Percentiles rank a stretch among this genome's conserved stretches.
Evolutionary conservation across 2,888 invertebrate species (phyloP).

Genomic region (Eupelmus urozonus): DNA sequence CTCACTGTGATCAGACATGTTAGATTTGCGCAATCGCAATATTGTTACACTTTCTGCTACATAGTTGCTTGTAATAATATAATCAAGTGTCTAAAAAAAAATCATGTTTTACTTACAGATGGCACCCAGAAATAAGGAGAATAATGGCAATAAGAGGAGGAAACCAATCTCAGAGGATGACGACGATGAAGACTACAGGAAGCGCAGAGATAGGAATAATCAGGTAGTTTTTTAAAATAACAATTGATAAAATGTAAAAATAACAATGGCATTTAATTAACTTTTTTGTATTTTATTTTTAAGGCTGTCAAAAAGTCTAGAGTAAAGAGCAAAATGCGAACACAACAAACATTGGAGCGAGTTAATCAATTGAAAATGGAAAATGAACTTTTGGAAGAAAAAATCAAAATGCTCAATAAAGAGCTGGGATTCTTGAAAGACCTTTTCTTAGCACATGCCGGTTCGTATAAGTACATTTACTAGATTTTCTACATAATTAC

Average conservation of each 20-base stretch:
- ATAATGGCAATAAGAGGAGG: slow-evolving; percentile 67
- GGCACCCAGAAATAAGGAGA: slow-evolving; percentile 75
- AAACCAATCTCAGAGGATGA: slow-evolving; percentile 80
- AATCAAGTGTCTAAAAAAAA: too few species aligned
- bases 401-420: slow-evolving; percentile 88
- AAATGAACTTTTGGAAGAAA: slow-evolving; percentile 88
- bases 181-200: slow-evolving; percentile 86
- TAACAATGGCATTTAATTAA: neutral
- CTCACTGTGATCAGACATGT: neutral
- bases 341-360: slow-evolving; percentile 86
- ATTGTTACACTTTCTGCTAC: too few species aligned
- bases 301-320: slow-evolving; percentile 91
- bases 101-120: slow-evolving; percentile 64
- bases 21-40: neutral
- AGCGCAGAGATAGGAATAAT: slow-evolving; percentile 87
- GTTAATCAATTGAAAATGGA: slow-evolving; percentile 88
- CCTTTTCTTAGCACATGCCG: slow-evolving; percentile 88
- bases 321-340: slow-evolving; percentile 87
- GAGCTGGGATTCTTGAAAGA: slow-evolving; percentile 90
- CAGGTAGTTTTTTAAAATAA: slow-evolving; percentile 78
- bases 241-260: neutral
- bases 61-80: too few species aligned
- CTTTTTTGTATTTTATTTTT: slow-evolving; percentile 60
- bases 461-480: slow-evolving; percentile 74
- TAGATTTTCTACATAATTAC: slow-evolving; percentile 8